These are phyloP conservation scores for Drosophila paramelanica DNA, from an alignment of 2,888 invertebrate species.

Conservation along the genomic window DNA sequence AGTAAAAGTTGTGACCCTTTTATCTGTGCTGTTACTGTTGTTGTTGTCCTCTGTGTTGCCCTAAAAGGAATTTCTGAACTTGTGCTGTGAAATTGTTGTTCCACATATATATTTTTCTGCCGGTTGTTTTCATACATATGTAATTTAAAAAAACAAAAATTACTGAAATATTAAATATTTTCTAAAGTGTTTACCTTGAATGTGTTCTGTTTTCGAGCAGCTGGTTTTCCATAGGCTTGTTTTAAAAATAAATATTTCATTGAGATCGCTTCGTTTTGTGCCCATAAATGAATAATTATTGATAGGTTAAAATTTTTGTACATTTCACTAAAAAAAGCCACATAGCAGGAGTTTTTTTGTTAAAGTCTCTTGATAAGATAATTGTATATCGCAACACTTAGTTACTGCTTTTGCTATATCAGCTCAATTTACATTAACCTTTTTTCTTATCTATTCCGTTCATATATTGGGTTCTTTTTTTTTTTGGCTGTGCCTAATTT, in stretches of 20 bases:
- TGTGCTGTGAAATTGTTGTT: constrained; percentile 31
- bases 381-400: constrained; percentile 26
- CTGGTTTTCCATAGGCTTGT: constrained; percentile 11
- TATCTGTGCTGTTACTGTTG: constrained; percentile 2
- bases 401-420: constrained; percentile 18
- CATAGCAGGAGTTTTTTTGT: not conserved
- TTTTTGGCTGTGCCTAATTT: constrained; percentile 4
- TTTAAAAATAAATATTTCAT: not conserved
- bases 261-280: not conserved
- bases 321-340: constrained; percentile 14
- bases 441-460: constrained; percentile 17
- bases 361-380: constrained; percentile 45
- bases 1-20: constrained; percentile 64
- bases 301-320: not conserved
- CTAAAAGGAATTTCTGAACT: constrained; percentile 37
- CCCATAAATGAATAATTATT: constrained; percentile 1
- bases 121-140: constrained; percentile 8
- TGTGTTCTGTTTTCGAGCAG: constrained; percentile 19
- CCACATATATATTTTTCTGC: not conserved
- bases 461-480: constrained; percentile 4
- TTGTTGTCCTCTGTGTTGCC: constrained; percentile 57
- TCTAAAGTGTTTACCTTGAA: constrained; percentile 22
- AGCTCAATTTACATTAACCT: constrained; percentile 10
- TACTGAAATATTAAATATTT: not conserved
- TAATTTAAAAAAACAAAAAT: not conserved